Percentiles rank a stretch among this genome's conserved stretches.
phyloP scores from a whole-genome alignment of 2,113 vertebrate genomes.

The Phrynosoma platyrhinos region DNA sequence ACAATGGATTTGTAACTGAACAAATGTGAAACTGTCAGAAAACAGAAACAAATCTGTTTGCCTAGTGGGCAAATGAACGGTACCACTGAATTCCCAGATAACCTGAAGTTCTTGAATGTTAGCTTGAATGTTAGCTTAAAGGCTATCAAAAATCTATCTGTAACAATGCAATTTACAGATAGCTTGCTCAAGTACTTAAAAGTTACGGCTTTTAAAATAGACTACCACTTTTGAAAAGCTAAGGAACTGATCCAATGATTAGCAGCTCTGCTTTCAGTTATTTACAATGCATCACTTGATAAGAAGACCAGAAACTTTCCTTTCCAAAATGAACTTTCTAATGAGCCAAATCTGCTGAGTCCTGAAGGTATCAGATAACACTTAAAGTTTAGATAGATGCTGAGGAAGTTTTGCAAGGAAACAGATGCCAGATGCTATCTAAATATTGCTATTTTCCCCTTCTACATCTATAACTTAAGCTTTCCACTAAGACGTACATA shows the following conservation, averaged over 20 bases:
- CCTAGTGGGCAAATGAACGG: constrained; percentile 31
- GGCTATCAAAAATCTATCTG: constrained; percentile 38
- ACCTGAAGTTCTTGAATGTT: constrained; percentile 19
- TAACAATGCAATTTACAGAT: constrained; percentile 6
- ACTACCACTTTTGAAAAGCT: not conserved
- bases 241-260: constrained; percentile 36
- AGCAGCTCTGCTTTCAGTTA: not conserved
- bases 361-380: constrained; percentile 32
- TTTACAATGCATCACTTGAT: constrained; percentile 8
- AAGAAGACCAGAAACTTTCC: not conserved
- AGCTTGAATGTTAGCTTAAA: constrained; percentile 46
- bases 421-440: constrained; percentile 12
- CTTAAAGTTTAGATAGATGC: constrained; percentile 35
- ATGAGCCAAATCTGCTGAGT: constrained; percentile 7
- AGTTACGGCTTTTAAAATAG: constrained; percentile 17
- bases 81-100: constrained; percentile 22
- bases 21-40: not conserved
- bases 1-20: not conserved
- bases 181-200: constrained; percentile 17
- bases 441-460: not conserved
- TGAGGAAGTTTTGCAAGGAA: not conserved
- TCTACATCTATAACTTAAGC: not conserved
- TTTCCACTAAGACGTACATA: accelerated
- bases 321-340: constrained; percentile 47
- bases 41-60: not conserved